phyloP scores from a whole-genome alignment of 2,888 invertebrate species.

The Emesis furor region DNA sequence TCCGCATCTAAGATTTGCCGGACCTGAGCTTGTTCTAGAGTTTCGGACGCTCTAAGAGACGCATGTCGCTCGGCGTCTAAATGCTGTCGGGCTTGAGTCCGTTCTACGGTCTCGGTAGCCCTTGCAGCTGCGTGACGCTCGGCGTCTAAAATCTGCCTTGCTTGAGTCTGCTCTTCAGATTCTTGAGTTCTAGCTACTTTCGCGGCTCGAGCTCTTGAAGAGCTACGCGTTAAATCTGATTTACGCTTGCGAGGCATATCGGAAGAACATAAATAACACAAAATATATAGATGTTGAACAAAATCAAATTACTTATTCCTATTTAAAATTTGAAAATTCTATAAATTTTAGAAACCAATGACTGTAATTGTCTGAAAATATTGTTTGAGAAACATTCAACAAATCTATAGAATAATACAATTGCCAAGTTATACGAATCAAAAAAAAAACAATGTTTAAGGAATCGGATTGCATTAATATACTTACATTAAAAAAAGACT shows the following conservation, averaged over 20 bases:
- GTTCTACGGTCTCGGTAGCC: slow-evolving; percentile 6
- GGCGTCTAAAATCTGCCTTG: slow-evolving; percentile 4
- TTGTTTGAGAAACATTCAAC: neutral
- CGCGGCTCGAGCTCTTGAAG: slow-evolving; percentile 23
- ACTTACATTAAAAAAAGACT: neutral
- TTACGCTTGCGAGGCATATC: slow-evolving; percentile 7
- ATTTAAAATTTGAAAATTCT: no score
- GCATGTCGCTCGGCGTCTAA: slow-evolving; percentile 20
- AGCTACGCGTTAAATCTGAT: slow-evolving; percentile 1
- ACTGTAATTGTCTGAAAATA: no score
- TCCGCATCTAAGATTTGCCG: slow-evolving; percentile 10
- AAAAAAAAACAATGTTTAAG: slow-evolving; percentile 1
- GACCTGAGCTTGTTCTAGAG: neutral
- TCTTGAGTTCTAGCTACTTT: slow-evolving; percentile 12
- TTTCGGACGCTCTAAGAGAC: neutral
- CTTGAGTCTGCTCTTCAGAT: slow-evolving; percentile 18
- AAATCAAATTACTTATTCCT: neutral
- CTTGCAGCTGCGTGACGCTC: slow-evolving; percentile 13
- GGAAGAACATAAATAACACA: slow-evolving; percentile 11
- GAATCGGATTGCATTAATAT: neutral
- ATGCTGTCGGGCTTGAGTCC: neutral
- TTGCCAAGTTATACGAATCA: neutral
- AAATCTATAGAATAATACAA: neutral
- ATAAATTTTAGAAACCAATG: no score
- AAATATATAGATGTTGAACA: slow-evolving; percentile 9